Conservation (phyloP, 2,888 invertebrate genomes). For the Phragmatobia fuliginosa region DNA sequence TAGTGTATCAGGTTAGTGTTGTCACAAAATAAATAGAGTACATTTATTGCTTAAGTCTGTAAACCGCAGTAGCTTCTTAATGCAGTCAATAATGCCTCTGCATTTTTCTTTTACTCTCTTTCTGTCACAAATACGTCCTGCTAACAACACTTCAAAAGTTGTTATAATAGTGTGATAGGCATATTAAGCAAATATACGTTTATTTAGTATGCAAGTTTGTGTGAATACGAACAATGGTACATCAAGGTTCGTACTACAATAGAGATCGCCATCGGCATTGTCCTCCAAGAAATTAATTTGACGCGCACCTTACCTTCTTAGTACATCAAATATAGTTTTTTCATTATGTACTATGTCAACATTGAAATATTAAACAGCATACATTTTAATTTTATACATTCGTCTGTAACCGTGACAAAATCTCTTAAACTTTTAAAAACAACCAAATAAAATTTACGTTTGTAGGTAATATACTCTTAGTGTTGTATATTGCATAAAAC, state of each 20-base stretch:
- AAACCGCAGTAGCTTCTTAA: background rate
- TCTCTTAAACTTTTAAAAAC: too few species aligned
- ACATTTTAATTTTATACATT: background rate
- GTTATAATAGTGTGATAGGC: conserved; percentile 30
- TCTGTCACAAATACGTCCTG: background rate
- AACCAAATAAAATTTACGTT: too few species aligned
- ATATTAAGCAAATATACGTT: conserved; percentile 33
- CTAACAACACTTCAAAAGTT: conserved; percentile 21
- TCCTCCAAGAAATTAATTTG: conserved; percentile 24
- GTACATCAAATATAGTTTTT: background rate
- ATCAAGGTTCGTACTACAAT: conserved; percentile 45
- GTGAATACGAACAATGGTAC: conserved; percentile 45
- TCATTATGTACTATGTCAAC: too few species aligned
- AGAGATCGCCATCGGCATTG: conserved; percentile 23
- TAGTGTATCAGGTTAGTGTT: too few species aligned
- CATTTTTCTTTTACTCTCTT: background rate
- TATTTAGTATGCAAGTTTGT: conserved; percentile 23
- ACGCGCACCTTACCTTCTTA: conserved; percentile 1
- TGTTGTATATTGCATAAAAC: too few species aligned
- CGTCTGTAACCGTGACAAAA: background rate
- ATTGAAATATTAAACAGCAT: too few species aligned
- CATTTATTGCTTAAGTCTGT: too few species aligned
- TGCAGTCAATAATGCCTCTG: background rate
- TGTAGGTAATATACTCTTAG: too few species aligned
- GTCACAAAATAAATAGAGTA: too few species aligned